Percentiles rank a stretch among this genome's conserved stretches.
Evolutionary conservation across 2,113 vertebrate genomes (phyloP).

Genomic region (Boleophthalmus pectinirostris): DNA sequence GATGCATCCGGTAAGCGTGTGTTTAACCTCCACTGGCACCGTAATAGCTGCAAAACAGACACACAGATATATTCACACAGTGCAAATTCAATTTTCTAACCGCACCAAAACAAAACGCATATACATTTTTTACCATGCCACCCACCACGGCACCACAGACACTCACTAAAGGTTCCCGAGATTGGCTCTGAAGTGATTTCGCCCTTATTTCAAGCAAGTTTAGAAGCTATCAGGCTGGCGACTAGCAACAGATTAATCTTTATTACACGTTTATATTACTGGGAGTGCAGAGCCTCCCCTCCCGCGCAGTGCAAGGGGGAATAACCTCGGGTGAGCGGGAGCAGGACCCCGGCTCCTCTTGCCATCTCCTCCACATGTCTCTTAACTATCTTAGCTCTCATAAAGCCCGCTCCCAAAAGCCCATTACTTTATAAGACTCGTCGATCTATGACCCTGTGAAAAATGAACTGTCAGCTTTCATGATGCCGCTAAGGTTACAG

Average conservation of each 20-base stretch:
- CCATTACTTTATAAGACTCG: conserved; percentile 83
- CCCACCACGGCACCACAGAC: conserved; percentile 64
- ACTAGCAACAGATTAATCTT: conserved; percentile 85
- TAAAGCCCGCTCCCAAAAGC: conserved; percentile 82
- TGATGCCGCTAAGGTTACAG: conserved; percentile 83
- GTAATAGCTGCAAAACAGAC: conserved; percentile 24
- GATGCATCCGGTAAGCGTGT: conserved; percentile 94
- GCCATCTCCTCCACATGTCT: conserved; percentile 80
- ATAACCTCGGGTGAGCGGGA: conserved; percentile 76
- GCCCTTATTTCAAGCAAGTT: conserved; percentile 82
- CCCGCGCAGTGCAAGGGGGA: conserved; percentile 68
- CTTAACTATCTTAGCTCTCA: conserved; percentile 84
- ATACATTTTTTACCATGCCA: conserved; percentile 50
- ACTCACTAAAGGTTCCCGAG: conserved; percentile 61
- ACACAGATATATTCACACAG: conserved; percentile 15
- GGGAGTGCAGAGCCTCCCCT: conserved; percentile 66
- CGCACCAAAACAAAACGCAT: conserved; percentile 48
- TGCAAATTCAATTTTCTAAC: conserved; percentile 51
- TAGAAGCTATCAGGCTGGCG: conserved; percentile 78
- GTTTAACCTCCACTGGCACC: conserved; percentile 30
- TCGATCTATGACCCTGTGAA: conserved; percentile 83
- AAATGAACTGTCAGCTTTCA: conserved; percentile 86
- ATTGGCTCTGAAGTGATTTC: conserved; percentile 81
- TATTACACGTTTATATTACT: conserved; percentile 84
- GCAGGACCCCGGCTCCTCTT: conserved; percentile 75